Conservation (phyloP, 2,888 invertebrate species). For the Tetrapedia diversipes region DNA sequence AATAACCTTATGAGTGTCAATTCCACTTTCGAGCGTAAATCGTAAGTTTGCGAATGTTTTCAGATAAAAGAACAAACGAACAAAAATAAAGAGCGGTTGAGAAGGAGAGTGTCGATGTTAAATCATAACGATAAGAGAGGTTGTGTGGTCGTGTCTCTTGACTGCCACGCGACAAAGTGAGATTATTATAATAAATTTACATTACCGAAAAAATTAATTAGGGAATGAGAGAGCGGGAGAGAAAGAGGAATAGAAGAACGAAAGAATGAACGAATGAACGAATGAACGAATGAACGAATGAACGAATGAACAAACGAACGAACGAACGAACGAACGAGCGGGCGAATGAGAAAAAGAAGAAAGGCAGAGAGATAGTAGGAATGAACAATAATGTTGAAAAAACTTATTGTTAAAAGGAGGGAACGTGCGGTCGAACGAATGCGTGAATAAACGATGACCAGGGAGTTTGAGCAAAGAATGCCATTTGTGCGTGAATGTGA, state of each 20-base stretch:
- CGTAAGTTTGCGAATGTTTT: conserved; percentile 78
- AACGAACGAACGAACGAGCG: neutral
- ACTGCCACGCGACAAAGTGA: conserved; percentile 81
- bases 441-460: neutral
- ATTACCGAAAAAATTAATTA: conserved; percentile 71
- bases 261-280: neutral
- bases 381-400: neutral
- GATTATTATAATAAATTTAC: conserved; percentile 83
- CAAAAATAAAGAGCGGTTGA: conserved; percentile 44
- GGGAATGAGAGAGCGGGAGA: conserved; percentile 60
- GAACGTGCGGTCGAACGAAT: neutral
- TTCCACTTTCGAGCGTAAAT: conserved; percentile 81
- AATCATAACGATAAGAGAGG: conserved; percentile 76
- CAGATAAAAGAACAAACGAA: conserved; percentile 66
- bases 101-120: conserved; percentile 56
- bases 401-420: no score
- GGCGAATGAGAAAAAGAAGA: neutral
- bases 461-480: neutral
- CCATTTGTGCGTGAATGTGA: conserved; percentile 62
- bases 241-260: conserved; percentile 30
- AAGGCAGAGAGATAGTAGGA: neutral
- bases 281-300: neutral
- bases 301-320: neutral
- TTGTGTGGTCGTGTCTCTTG: conserved; percentile 36
- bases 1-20: conserved; percentile 83